These are phyloP conservation scores for Xenopus laevis DNA, from an alignment of 2,113 vertebrate genomes.

Conservation along the genomic window DNA sequence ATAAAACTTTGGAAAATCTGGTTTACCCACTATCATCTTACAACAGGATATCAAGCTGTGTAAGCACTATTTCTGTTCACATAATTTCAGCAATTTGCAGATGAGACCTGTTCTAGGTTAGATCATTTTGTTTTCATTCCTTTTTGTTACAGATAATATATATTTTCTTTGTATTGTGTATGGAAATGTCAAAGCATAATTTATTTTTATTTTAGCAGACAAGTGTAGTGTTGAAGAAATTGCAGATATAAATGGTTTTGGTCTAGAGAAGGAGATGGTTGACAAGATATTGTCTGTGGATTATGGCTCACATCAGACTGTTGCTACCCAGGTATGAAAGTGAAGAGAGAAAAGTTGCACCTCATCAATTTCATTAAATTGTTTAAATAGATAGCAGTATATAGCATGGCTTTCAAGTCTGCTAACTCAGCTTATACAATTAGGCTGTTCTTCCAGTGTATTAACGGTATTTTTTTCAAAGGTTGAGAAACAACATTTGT, in stretches of 20 bases:
- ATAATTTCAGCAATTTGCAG: neutral
- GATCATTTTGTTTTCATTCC: neutral
- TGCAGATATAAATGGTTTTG: slow-evolving; percentile 28
- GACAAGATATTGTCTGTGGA: slow-evolving; percentile 22
- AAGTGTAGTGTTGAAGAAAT: slow-evolving; percentile 20
- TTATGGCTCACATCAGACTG: slow-evolving; percentile 34
- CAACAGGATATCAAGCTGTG: neutral
- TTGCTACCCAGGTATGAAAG: slow-evolving; percentile 32
- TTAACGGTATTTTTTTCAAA: no score
- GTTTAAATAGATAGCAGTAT: slow-evolving; percentile 25
- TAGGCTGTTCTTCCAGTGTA: neutral
- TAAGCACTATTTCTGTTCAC: neutral
- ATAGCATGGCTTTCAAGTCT: neutral
- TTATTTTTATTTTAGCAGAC: slow-evolving; percentile 21
- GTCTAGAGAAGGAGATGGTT: slow-evolving; percentile 31
- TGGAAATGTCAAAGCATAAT: neutral
- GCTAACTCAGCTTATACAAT: neutral
- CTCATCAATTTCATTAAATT: slow-evolving; percentile 35
- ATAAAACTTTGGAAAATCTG: neutral
- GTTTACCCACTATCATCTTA: neutral
- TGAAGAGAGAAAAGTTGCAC: slow-evolving; percentile 6
- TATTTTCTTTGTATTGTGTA: neutral
- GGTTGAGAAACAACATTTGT: no score
- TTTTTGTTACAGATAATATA: neutral
- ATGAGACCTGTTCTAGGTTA: neutral